These are phyloP conservation scores for Eupithecia pulchellata DNA, from an alignment of 2,888 invertebrate genomes.

Conservation along the genomic window DNA sequence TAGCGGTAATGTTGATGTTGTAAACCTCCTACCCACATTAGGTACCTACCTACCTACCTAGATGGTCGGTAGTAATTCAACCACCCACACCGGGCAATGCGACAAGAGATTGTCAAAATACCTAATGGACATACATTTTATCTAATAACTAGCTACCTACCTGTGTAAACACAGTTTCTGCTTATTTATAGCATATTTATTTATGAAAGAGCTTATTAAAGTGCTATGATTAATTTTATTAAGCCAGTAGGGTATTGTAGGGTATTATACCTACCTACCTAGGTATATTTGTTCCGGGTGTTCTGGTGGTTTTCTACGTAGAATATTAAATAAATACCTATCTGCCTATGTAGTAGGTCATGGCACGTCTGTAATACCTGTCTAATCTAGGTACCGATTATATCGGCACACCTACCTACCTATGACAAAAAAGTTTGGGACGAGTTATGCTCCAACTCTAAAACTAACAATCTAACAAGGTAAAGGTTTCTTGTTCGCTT, in stretches of 20 bases:
- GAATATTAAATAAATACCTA: no score
- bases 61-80: slow-evolving; percentile 15
- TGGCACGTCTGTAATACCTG: background rate
- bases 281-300: no score
- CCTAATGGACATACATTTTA: slow-evolving; percentile 23
- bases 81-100: slow-evolving; percentile 35
- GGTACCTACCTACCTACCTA: background rate
- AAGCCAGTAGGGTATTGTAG: background rate
- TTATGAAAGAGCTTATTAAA: background rate
- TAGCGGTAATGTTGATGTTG: slow-evolving; percentile 35
- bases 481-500: no score
- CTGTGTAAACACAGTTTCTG: slow-evolving; percentile 7
- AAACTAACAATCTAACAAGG: no score
- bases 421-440: no score
- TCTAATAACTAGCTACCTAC: background rate
- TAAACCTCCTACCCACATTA: slow-evolving; percentile 32
- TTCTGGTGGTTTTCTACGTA: no score
- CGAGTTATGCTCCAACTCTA: no score
- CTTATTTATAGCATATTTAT: slow-evolving; percentile 10
- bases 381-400: background rate
- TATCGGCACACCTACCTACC: background rate
- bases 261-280: no score
- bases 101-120: slow-evolving; percentile 36
- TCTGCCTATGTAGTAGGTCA: no score
- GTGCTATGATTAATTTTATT: background rate